These are phyloP conservation scores for Aphyosemion australe DNA, from an alignment of 2,113 vertebrate species.

Conservation along the genomic window DNA sequence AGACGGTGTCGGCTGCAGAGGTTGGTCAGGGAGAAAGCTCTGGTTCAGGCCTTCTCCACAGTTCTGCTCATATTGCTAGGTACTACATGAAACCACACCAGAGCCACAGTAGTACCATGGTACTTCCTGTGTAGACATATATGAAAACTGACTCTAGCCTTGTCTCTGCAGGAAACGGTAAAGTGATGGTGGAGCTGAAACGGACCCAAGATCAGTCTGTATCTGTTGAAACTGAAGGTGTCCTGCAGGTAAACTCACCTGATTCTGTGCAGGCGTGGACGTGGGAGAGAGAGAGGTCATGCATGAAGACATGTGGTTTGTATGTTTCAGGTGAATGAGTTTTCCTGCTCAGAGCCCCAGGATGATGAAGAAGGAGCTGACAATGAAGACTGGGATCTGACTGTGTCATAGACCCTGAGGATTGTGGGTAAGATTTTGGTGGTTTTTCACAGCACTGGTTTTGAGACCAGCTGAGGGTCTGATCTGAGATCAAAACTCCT, in stretches of 20 bases:
- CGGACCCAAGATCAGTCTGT: constrained; percentile 29
- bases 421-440: background rate
- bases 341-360: background rate
- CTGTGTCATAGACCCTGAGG: constrained; percentile 19
- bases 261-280: background rate
- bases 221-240: constrained; percentile 22
- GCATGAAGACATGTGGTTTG: background rate
- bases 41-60: constrained; percentile 54
- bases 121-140: background rate
- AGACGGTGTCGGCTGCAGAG: constrained; percentile 35
- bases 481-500: too few species aligned
- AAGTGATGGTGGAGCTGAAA: constrained; percentile 61
- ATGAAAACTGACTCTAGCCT: background rate
- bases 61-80: constrained; percentile 59
- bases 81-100: background rate
- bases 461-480: background rate
- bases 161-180: constrained; percentile 31
- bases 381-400: constrained; percentile 45
- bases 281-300: background rate
- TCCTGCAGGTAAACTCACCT: constrained; percentile 51
- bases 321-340: constrained; percentile 42
- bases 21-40: constrained; percentile 46
- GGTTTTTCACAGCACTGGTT: background rate
- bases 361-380: constrained; percentile 23
- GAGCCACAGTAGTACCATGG: background rate